Evolutionary conservation across 2,888 invertebrate genomes (phyloP).

Genomic region (Erynnis tages): DNA sequence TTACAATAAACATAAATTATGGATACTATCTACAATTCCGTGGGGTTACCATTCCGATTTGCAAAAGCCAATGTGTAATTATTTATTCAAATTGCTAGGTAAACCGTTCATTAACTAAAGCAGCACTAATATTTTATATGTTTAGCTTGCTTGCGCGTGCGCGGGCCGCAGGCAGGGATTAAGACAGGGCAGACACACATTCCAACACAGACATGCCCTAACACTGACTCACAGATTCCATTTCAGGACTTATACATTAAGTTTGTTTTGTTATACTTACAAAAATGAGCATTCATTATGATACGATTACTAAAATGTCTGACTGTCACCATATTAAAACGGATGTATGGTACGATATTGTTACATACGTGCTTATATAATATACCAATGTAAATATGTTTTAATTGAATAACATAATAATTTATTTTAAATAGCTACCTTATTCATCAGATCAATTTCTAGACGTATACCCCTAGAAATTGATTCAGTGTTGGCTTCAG

Average conservation of each 20-base stretch:
- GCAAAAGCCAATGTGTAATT: constrained; percentile 56
- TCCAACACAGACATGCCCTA: constrained; percentile 41
- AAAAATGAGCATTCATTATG: not conserved
- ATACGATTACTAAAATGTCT: not conserved
- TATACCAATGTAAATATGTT: no score
- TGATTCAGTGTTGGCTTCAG: no score
- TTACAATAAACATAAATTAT: no score
- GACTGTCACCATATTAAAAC: no score
- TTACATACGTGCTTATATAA: no score
- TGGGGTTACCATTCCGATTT: no score
- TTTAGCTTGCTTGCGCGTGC: constrained; percentile 33
- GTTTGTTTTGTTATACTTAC: constrained; percentile 27
- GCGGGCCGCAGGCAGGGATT: constrained; percentile 40
- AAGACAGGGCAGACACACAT: constrained; percentile 41
- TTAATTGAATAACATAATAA: no score
- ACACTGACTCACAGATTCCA: constrained; percentile 44
- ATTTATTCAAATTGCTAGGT: constrained; percentile 61
- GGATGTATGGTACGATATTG: no score
- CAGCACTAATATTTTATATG: constrained; percentile 47
- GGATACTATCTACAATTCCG: no score
- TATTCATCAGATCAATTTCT: no score
- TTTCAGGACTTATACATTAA: constrained; percentile 41
- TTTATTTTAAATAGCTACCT: no score
- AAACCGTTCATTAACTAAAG: constrained; percentile 59
- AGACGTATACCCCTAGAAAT: no score